Evolutionary conservation across 2,797 vertebrate species (phyloP).

Genomic region (Pseudotriccus pelzelni): DNA sequence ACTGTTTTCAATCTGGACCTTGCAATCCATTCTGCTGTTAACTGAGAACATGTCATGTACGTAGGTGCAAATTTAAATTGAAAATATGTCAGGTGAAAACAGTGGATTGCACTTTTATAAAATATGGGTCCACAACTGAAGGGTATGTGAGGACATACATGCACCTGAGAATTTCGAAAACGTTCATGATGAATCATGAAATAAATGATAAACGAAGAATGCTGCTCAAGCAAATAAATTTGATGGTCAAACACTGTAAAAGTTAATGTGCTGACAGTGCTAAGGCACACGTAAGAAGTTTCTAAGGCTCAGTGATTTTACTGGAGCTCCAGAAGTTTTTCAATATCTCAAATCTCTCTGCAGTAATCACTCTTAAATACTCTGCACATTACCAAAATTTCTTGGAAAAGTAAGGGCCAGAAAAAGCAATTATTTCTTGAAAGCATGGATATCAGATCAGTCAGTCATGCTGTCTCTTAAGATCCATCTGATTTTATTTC

Average conservation of each 20-base stretch:
- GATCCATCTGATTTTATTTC: background rate
- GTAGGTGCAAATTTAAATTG: background rate
- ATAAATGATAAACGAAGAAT: background rate
- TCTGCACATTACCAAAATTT: background rate
- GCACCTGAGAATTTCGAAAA: background rate
- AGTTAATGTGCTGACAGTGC: background rate
- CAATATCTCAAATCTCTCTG: background rate
- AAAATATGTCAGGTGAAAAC: background rate
- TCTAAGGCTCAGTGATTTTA: background rate
- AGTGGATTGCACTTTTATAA: background rate
- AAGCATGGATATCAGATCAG: background rate
- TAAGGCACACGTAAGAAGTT: background rate
- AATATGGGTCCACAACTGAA: background rate
- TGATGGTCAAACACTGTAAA: background rate
- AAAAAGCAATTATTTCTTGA: background rate
- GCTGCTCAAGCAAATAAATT: background rate
- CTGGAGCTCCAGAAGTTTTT: background rate
- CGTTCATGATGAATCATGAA: background rate
- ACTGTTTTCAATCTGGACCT: background rate
- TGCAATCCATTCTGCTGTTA: background rate
- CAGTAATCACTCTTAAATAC: background rate
- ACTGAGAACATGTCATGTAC: background rate
- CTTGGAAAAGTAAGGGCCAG: background rate
- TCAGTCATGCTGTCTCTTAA: background rate
- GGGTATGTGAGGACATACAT: background rate